Evolutionary conservation across 2,113 vertebrate species (phyloP).

Genomic region (Thunnus thynnus): DNA sequence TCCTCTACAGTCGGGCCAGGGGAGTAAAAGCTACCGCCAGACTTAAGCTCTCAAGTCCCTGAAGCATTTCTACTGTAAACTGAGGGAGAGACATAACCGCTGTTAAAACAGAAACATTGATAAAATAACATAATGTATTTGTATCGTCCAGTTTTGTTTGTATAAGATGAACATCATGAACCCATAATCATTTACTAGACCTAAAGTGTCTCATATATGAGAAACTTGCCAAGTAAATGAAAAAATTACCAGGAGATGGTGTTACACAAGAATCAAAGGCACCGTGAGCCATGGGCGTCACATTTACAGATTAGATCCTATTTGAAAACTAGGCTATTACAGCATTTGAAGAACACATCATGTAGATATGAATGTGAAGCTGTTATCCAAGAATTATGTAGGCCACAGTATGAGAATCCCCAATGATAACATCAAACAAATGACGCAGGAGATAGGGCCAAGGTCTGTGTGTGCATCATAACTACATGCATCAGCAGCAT

Average conservation of each 20-base stretch:
- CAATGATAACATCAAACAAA: constrained; percentile 40
- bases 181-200: background rate
- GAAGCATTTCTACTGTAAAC: background rate
- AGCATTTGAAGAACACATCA: constrained; percentile 31
- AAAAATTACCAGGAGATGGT: background rate
- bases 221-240: background rate
- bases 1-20: background rate
- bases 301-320: constrained; percentile 25
- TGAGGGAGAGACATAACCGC: background rate
- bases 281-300: constrained; percentile 17
- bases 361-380: constrained; percentile 22
- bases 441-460: constrained; percentile 74
- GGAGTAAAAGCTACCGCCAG: constrained; percentile 11
- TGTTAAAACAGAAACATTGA: background rate
- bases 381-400: constrained; percentile 40
- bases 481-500: constrained; percentile 49
- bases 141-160: background rate
- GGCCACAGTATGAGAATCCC: constrained; percentile 51
- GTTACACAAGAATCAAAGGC: background rate
- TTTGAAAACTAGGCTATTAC: constrained; percentile 26
- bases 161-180: background rate
- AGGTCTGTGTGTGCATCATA: constrained; percentile 71
- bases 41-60: background rate
- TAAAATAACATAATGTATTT: background rate
- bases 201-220: background rate